phyloP scores from a whole-genome alignment of 2,888 invertebrate genomes.

The Drosophila kambysellisi region DNA sequence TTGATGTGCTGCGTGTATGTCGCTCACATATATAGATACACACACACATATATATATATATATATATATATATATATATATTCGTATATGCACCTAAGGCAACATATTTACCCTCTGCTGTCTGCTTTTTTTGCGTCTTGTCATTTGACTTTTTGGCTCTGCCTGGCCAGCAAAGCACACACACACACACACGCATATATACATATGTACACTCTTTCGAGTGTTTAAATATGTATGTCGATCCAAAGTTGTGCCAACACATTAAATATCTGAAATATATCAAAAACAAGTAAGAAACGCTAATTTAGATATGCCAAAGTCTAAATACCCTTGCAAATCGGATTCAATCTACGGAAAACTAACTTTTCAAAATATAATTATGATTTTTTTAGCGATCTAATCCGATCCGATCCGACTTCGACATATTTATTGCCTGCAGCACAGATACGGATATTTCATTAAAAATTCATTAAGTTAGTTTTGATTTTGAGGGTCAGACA shows the following conservation, averaged over 20 bases:
- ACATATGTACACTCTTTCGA: conserved; percentile 1
- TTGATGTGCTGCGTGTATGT: conserved; percentile 78
- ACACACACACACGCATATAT: conserved; percentile 25
- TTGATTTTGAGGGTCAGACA: not conserved
- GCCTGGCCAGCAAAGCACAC: conserved; percentile 55
- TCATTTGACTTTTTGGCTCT: conserved; percentile 74
- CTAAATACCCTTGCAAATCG: not conserved
- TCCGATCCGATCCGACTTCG: not conserved
- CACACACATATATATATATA: not conserved
- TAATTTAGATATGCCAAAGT: not conserved
- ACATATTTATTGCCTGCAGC: not conserved
- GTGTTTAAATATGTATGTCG: conserved; percentile 46
- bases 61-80: not conserved
- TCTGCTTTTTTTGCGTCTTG: conserved; percentile 56
- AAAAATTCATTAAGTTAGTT: not conserved
- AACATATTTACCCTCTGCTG: conserved; percentile 43
- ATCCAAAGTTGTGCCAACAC: conserved; percentile 43
- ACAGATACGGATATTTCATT: not conserved
- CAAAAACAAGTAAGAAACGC: conserved; percentile 3
- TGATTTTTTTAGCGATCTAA: not conserved
- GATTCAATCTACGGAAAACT: not conserved
- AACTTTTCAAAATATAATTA: not conserved
- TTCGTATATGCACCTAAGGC: conserved; percentile 38
- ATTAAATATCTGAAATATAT: conserved; percentile 37
- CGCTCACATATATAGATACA: conserved; percentile 38